These are phyloP conservation scores for Nymphalis polychloros DNA, from an alignment of 2,888 invertebrate species.

Conservation along the genomic window DNA sequence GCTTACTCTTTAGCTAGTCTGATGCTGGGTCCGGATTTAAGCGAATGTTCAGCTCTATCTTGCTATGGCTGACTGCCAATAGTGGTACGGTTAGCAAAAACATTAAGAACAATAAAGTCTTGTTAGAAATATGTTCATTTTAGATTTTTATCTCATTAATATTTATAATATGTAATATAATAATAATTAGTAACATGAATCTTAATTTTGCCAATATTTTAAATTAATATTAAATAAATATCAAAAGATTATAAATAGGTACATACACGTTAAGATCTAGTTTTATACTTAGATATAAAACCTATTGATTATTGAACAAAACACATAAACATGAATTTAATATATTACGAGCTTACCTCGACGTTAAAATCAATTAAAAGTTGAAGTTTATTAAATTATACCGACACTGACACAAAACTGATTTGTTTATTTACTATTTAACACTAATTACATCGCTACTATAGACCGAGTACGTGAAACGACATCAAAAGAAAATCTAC, in stretches of 20 bases:
- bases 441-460: neutral
- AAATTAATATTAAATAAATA: slow-evolving; percentile 9
- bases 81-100: slow-evolving; percentile 67
- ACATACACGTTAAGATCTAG: neutral
- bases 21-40: slow-evolving; percentile 68
- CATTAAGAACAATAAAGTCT: slow-evolving; percentile 57
- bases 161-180: slow-evolving; percentile 1
- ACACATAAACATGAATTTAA: neutral
- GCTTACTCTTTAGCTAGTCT: slow-evolving; percentile 67
- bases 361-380: neutral
- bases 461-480: neutral
- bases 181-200: neutral
- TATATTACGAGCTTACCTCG: neutral
- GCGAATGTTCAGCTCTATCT: slow-evolving; percentile 60
- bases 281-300: slow-evolving; percentile 15
- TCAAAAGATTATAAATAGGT: neutral
- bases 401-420: neutral
- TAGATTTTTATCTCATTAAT: slow-evolving; percentile 15
- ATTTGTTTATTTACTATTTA: neutral
- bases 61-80: slow-evolving; percentile 74
- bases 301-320: slow-evolving; percentile 6
- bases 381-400: neutral
- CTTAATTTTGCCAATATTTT: neutral
- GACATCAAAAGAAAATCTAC: slow-evolving; percentile 9
- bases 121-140: slow-evolving; percentile 60